Evolutionary conservation across 1,140 invertebrate genomes (phyloP).

Genomic region (Anastrepha ludens): DNA sequence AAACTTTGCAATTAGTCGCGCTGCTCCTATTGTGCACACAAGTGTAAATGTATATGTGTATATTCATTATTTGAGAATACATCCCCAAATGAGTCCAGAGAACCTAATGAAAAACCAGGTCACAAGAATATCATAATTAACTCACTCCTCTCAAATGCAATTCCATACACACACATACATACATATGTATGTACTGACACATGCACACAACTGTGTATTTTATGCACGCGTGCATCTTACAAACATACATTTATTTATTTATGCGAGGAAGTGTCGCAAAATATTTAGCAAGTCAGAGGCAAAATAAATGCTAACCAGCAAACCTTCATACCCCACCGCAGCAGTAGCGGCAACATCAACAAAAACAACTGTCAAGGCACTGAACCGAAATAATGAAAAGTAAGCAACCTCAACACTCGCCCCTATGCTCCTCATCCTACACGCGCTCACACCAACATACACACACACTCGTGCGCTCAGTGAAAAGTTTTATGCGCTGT

Average conservation of each 20-base stretch:
- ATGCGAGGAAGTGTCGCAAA: conserved; percentile 9
- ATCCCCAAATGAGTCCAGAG: too few relatives aligned
- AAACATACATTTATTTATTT: neutral
- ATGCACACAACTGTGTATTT: neutral
- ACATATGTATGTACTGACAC: neutral
- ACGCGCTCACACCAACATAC: neutral
- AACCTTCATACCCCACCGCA: neutral
- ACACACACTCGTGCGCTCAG: neutral
- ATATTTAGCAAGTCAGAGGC: conserved; percentile 33
- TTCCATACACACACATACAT: neutral
- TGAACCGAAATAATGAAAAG: conserved; percentile 44
- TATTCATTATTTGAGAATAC: too few relatives aligned
- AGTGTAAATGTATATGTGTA: too few relatives aligned
- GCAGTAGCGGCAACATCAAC: neutral
- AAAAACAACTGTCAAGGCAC: conserved; percentile 7
- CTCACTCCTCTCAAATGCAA: neutral
- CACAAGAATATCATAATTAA: conserved; percentile 26
- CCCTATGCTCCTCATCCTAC: neutral
- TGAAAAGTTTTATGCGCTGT: conserved; percentile 11
- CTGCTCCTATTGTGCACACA: too few relatives aligned
- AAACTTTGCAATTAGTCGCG: too few relatives aligned
- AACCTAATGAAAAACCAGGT: neutral
- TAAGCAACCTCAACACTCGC: conserved; percentile 26
- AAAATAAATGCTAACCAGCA: neutral
- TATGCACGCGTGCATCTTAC: neutral